phyloP scores from a whole-genome alignment of 2,888 invertebrate genomes.

The Urechis unicinctus region DNA sequence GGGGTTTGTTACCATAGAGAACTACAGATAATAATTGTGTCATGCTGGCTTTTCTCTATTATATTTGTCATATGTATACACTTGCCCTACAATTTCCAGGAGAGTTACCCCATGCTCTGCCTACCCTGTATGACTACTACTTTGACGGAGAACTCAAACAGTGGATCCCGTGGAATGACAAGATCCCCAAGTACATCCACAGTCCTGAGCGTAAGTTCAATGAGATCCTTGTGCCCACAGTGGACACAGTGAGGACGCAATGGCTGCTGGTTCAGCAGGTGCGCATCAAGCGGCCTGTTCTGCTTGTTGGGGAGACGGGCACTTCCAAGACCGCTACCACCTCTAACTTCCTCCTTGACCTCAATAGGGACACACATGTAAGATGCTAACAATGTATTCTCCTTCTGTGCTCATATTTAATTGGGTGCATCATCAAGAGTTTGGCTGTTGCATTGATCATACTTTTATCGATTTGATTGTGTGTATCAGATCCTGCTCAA shows the following conservation, averaged over 20 bases:
- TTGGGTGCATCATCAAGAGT: no score
- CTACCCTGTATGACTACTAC: slow-evolving; percentile 76
- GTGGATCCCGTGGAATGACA: slow-evolving; percentile 82
- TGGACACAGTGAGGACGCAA: slow-evolving; percentile 72
- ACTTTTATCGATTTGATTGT: not conserved
- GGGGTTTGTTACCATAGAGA: not conserved
- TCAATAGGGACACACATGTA: slow-evolving; percentile 60
- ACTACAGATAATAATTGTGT: not conserved
- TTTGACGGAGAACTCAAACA: slow-evolving; percentile 61
- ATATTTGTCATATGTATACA: not conserved
- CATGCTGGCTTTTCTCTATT: not conserved
- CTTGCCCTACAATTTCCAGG: slow-evolving; percentile 46
- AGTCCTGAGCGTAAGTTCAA: slow-evolving; percentile 65
- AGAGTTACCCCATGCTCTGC: slow-evolving; percentile 66
- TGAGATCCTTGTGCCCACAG: slow-evolving; percentile 82
- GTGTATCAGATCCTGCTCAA: slow-evolving; percentile 64
- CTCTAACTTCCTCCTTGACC: slow-evolving; percentile 68
- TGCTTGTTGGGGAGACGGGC: slow-evolving; percentile 84
- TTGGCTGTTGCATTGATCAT: not conserved
- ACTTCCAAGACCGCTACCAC: slow-evolving; percentile 89
- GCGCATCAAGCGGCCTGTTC: slow-evolving; percentile 68
- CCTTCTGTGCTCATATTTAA: no score
- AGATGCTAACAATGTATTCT: slow-evolving; percentile 26
- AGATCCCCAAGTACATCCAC: slow-evolving; percentile 72
- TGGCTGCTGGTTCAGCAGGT: slow-evolving; percentile 68